Base-by-base conservation (phyloP, 2,113 vertebrate genomes). In the Motacilla alba region DNA sequence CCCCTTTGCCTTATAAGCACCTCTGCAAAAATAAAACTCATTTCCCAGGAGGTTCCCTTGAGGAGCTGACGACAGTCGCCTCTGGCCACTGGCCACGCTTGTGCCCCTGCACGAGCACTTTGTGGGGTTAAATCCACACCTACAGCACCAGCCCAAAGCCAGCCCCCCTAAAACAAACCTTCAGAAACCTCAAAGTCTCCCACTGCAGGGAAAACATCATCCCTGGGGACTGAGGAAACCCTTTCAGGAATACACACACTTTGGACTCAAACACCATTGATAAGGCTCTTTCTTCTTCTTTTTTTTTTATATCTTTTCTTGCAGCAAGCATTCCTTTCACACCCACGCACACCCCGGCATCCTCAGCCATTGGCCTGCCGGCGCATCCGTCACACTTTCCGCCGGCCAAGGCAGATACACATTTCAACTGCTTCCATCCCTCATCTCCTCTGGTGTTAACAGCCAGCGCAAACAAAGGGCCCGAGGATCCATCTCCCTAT, bases 321-420 rank as follows among this genome's bases (percentile, higher is more conserved):
- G 39, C 83, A 67, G 84, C 4, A 1, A 94, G 69, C 93, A 96
- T 92, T 94, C 94, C 95, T 97, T 93, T 88, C 87, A 75, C 85
- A 80, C 89, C 94, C 92, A 96, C 92, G 47, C 96, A 90, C 92
- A n/a, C 66, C 49, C 93, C 78, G 1, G 90, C 87, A 81, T 6
- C 64, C 83, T 43, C 93, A 80, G 60, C 66, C 85, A 91, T 93
- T 94, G 94, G 88, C 12, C 74, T 82, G 74, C 83, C 0, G 52
- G 66, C 2, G 11, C 91, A 95, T 85, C 93, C 72, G 85, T 96
- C 96, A 96, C 87, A 83, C 94, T 95, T 93, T 87, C 84, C 70
- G 7, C 50, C 37, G 20, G 91, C 90, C 94, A 87, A 89, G 95
- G 94, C 1, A 76, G 92, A 94, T 79, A 59, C 90, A 86, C 78